phyloP scores from a whole-genome alignment of 2,888 invertebrate species.

The Melinaea menophilus region DNA sequence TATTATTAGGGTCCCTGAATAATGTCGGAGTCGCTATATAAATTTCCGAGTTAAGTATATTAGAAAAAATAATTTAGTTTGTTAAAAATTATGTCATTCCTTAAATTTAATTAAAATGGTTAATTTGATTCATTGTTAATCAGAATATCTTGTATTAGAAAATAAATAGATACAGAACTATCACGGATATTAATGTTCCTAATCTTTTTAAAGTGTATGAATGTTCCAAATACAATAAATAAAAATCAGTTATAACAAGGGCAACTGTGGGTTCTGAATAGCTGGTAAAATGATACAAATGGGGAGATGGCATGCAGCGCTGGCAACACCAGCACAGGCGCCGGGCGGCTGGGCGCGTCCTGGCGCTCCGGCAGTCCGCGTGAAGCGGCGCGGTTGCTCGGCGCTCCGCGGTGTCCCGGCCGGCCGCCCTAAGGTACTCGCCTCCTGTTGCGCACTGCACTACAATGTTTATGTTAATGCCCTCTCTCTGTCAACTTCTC shows the following conservation, averaged over 20 bases:
- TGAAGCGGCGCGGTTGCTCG: slow-evolving; percentile 64
- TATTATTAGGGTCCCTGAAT: slow-evolving; percentile 24
- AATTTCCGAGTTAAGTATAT: background rate
- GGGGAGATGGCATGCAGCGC: slow-evolving; percentile 16
- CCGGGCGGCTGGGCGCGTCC: slow-evolving; percentile 36
- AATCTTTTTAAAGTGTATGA: background rate
- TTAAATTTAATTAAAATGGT: background rate
- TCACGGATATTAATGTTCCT: no score
- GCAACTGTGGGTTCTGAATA: slow-evolving; percentile 3
- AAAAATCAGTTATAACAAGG: slow-evolving; percentile 14
- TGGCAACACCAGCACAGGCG: slow-evolving; percentile 50
- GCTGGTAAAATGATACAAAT: background rate
- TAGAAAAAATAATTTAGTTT: background rate
- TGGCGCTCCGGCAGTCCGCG: slow-evolving; percentile 63
- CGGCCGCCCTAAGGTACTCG: slow-evolving; percentile 63
- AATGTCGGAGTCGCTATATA: slow-evolving; percentile 9
- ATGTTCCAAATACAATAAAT: slow-evolving; percentile 14
- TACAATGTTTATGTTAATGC: slow-evolving; percentile 58
- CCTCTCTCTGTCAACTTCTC: slow-evolving; percentile 36
- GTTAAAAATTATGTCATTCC: background rate
- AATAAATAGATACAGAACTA: no score
- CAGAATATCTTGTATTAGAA: background rate
- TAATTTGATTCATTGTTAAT: background rate
- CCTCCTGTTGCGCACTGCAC: slow-evolving; percentile 71
- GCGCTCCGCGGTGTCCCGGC: slow-evolving; percentile 45